A percentile compares a stretch with the other conserved stretches of the same genome.
Conservation (phyloP, 2,888 invertebrate genomes). For the Plagiodera versicolora region DNA sequence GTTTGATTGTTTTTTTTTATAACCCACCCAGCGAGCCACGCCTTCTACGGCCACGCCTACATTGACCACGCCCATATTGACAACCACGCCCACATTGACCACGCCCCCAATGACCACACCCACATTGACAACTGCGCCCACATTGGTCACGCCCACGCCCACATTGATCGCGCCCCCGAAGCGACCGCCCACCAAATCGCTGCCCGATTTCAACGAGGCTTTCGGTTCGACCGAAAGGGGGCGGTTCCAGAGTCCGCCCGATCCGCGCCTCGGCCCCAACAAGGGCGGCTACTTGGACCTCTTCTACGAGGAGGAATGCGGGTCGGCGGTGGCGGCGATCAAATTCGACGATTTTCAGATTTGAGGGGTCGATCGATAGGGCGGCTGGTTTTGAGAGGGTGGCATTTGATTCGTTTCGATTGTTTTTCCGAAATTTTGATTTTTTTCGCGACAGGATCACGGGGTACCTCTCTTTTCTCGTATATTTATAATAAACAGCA, state of each 20-base stretch:
- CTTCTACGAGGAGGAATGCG: conserved; percentile 39
- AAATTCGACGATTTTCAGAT: conserved; percentile 50
- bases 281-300: conserved; percentile 47
- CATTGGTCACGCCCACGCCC: neutral
- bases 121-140: conserved; percentile 8
- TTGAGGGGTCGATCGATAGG: conserved; percentile 7
- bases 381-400: too few relatives aligned
- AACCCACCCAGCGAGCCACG: too few relatives aligned
- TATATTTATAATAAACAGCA: too few relatives aligned
- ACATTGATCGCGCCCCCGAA: conserved; percentile 22
- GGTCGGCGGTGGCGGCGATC: conserved; percentile 18
- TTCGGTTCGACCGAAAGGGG: conserved; percentile 86
- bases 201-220: conserved; percentile 83
- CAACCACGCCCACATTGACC: neutral
- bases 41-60: too few relatives aligned
- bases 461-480: too few relatives aligned
- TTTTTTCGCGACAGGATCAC: too few relatives aligned
- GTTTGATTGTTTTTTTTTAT: too few relatives aligned
- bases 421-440: too few relatives aligned
- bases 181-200: conserved; percentile 54
- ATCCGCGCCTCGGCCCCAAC: conserved; percentile 45
- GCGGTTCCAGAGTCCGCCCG: conserved; percentile 63
- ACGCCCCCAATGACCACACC: neutral
- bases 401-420: too few relatives aligned
- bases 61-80: too few relatives aligned